Evolutionary conservation across 2,797 vertebrate genomes (phyloP).

Genomic region (Danio aesculapii): DNA sequence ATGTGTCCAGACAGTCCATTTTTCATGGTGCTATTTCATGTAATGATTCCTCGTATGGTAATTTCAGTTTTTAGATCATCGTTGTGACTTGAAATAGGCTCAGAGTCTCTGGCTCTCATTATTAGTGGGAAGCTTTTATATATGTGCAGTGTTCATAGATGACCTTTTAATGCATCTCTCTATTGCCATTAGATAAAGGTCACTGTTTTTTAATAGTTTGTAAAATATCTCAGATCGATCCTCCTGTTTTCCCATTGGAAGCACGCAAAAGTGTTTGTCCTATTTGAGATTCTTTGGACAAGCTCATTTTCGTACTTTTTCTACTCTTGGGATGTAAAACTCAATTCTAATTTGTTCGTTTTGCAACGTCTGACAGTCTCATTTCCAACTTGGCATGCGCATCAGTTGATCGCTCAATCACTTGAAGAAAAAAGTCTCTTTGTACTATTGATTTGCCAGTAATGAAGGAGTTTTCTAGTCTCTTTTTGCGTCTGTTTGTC

Average conservation of each 20-base stretch:
- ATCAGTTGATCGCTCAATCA: conserved; percentile 28
- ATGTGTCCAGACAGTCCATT: conserved; percentile 9
- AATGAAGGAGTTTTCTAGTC: not conserved
- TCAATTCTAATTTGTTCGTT: not conserved
- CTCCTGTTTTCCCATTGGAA: conserved; percentile 38
- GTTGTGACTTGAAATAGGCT: conserved; percentile 8
- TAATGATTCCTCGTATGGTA: conserved; percentile 18
- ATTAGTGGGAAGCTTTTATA: conserved; percentile 47
- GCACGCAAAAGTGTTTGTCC: conserved; percentile 36
- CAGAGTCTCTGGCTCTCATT: conserved; percentile 22
- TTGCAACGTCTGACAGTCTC: not conserved
- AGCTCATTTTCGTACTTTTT: conserved; percentile 42
- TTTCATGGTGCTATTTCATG: conserved; percentile 22
- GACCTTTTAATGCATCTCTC: conserved; percentile 68
- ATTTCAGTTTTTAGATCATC: conserved; percentile 29
- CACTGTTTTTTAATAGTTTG: conserved; percentile 69
- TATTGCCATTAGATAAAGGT: conserved; percentile 74
- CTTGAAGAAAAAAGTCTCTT: conserved; percentile 7
- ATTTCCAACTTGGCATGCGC: conserved; percentile 28
- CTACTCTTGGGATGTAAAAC: conserved; percentile 17
- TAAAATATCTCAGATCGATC: conserved; percentile 68
- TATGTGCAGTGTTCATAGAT: conserved; percentile 52
- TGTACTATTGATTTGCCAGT: conserved; percentile 23
- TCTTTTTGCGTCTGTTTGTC: not conserved
- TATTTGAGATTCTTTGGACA: conserved; percentile 51